Percentiles rank a stretch among this genome's conserved stretches.
Evolutionary conservation across 1,140 invertebrate genomes (phyloP).

Genomic region (Drosophila sp.): DNA sequence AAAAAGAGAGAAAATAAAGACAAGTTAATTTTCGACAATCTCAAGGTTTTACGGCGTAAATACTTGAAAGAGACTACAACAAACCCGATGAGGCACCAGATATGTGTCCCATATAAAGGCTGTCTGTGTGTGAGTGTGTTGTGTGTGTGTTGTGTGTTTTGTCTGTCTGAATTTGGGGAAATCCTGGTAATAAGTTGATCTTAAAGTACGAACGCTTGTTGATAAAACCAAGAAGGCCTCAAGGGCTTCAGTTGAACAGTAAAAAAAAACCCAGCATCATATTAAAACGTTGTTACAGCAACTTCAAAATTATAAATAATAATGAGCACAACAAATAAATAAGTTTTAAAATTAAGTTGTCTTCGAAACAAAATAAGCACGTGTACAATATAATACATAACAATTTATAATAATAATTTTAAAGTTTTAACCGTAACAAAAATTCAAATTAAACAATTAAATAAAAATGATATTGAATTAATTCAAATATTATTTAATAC

Average conservation of each 20-base stretch:
- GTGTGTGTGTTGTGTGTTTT: too few species aligned
- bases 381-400: too few species aligned
- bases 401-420: too few species aligned
- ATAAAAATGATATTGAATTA: too few species aligned
- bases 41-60: constrained; percentile 54
- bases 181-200: constrained; percentile 60
- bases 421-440: too few species aligned
- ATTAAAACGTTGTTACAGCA: neutral
- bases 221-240: constrained; percentile 29
- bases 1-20: constrained; percentile 16
- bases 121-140: constrained; percentile 15
- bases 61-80: constrained; percentile 31
- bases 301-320: too few species aligned
- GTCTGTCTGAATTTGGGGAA: constrained; percentile 49
- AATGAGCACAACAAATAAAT: neutral
- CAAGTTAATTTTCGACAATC: constrained; percentile 36
- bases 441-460: too few species aligned
- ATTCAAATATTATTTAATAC: too few species aligned
- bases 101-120: constrained; percentile 24
- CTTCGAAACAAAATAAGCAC: too few species aligned
- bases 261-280: constrained; percentile 26
- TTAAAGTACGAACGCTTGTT: constrained; percentile 42
- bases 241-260: constrained; percentile 9
- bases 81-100: constrained; percentile 20
- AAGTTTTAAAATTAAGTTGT: too few species aligned